These are phyloP conservation scores for Folsomia manolachei DNA, from an alignment of 2,888 invertebrate genomes.

Conservation along the genomic window DNA sequence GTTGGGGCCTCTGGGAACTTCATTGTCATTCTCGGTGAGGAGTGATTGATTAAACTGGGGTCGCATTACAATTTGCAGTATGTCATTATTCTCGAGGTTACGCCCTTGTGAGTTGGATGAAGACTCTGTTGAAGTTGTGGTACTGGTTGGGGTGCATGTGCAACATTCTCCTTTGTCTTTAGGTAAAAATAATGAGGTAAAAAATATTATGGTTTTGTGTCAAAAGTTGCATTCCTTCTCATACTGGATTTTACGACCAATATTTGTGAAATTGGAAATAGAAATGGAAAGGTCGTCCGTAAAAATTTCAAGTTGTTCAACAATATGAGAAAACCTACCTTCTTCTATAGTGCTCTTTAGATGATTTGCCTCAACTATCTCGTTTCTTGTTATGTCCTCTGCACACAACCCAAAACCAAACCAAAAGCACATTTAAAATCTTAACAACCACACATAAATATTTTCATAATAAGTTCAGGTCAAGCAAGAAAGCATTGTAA, in stretches of 20 bases:
- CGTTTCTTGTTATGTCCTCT: conserved; percentile 18
- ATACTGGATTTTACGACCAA: no score
- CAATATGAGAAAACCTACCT: conserved; percentile 28
- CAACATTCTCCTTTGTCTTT: conserved; percentile 32
- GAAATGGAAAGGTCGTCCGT: no score
- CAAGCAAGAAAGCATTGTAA: not conserved
- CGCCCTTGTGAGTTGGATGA: not conserved
- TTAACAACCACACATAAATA: not conserved
- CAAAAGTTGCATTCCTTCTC: not conserved
- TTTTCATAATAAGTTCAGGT: not conserved
- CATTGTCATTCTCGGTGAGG: conserved; percentile 11
- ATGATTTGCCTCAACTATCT: conserved; percentile 35
- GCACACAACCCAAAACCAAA: not conserved
- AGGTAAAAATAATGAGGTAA: not conserved
- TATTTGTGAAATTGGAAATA: no score
- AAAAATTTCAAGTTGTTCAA: no score
- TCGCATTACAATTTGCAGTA: not conserved
- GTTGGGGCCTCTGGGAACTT: conserved; percentile 19
- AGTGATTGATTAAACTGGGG: not conserved
- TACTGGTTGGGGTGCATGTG: conserved; percentile 23
- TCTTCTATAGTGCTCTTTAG: conserved; percentile 43
- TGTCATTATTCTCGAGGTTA: not conserved
- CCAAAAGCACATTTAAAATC: conserved; percentile 21
- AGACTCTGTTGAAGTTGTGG: conserved; percentile 13
- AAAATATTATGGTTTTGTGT: not conserved